Percentiles rank a stretch among this genome's conserved stretches.
phyloP scores from a whole-genome alignment of 2,888 invertebrate species.

The Drosophila birchii region DNA sequence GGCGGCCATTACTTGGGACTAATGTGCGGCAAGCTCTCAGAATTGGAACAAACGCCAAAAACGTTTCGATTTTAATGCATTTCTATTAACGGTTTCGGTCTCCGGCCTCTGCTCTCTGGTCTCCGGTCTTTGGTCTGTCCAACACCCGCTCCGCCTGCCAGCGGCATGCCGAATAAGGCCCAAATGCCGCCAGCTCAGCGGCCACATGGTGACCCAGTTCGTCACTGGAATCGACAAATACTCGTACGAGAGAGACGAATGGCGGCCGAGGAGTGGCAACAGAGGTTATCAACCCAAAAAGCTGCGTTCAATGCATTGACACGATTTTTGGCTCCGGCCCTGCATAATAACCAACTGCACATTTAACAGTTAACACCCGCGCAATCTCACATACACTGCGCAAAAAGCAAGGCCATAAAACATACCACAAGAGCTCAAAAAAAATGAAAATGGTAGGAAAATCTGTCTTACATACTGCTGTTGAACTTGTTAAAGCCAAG shows the following conservation, averaged over 20 bases:
- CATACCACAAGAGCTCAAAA: too few relatives aligned
- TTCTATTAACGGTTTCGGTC: conserved; percentile 74
- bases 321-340: conserved; percentile 67
- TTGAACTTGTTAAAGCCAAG: background rate
- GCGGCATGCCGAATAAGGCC: conserved; percentile 25
- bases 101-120: background rate
- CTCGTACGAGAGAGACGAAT: conserved; percentile 20
- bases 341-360: conserved; percentile 64
- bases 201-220: conserved; percentile 73
- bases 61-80: conserved; percentile 68
- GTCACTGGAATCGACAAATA: conserved; percentile 75
- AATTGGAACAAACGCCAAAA: conserved; percentile 72
- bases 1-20: conserved; percentile 66
- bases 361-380: conserved; percentile 50
- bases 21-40: conserved; percentile 75
- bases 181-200: conserved; percentile 24
- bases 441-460: background rate
- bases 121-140: background rate
- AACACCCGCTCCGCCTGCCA: conserved; percentile 4
- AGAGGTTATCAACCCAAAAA: conserved; percentile 73
- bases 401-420: background rate
- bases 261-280: conserved; percentile 11
- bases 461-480: too few relatives aligned
- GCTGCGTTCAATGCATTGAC: conserved; percentile 71
- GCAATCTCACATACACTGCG: conserved; percentile 16